Conservation (phyloP, 2,888 invertebrate species). For the Alsophila aescularia region DNA sequence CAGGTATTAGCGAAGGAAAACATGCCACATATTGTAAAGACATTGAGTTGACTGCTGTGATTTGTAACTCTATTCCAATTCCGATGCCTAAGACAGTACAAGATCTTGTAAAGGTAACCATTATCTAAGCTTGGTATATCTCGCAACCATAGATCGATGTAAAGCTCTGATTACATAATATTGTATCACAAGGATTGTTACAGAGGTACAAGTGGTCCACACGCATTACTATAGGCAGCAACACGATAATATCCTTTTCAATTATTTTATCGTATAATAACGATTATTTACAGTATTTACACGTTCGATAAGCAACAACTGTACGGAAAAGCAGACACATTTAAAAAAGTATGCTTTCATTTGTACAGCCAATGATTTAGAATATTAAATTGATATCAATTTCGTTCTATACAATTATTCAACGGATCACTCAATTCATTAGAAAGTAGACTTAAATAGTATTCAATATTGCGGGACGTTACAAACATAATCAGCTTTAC, state of each 20-base stretch:
- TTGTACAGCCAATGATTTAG: slow-evolving; percentile 18
- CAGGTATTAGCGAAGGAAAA: too few species aligned
- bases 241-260: neutral
- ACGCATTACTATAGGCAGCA: neutral
- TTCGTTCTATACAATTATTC: slow-evolving; percentile 14
- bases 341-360: neutral
- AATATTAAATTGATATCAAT: slow-evolving; percentile 30
- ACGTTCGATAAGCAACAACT: neutral
- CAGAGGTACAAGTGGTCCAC: neutral
- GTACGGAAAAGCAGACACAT: neutral
- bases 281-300: slow-evolving; percentile 26
- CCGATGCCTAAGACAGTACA: too few species aligned
- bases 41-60: too few species aligned
- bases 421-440: neutral
- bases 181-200: neutral
- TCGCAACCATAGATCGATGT: too few species aligned
- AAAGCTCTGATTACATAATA: neutral
- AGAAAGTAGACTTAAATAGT: too few species aligned
- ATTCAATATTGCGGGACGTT: too few species aligned
- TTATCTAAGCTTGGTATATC: too few species aligned
- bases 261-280: slow-evolving; percentile 2
- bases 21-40: too few species aligned
- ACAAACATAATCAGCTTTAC: too few species aligned
- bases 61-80: too few species aligned
- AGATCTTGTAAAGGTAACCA: too few species aligned